Evolutionary conservation across 2,797 vertebrate species (phyloP).

Genomic region (Scolopax bukidnonensis): DNA sequence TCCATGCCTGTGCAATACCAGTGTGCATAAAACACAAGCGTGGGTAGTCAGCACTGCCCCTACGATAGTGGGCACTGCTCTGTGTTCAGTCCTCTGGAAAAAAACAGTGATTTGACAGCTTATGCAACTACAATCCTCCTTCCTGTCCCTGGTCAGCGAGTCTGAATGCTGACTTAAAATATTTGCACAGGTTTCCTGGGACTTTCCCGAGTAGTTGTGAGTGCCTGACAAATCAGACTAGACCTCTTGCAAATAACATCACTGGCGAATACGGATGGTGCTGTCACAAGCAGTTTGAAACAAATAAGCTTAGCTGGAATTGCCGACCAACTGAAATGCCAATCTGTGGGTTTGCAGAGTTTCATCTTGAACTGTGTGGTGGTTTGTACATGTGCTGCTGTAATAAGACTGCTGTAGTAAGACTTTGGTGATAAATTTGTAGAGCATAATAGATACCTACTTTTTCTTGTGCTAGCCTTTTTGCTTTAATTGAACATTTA

Average conservation of each 20-base stretch:
- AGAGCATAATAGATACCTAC: not conserved
- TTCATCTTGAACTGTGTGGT: not conserved
- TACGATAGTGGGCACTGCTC: not conserved
- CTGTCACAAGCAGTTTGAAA: conserved; percentile 6
- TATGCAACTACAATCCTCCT: not conserved
- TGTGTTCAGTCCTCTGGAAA: not conserved
- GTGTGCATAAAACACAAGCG: accelerated
- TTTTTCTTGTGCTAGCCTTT: not conserved
- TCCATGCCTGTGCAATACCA: not conserved
- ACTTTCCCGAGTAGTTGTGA: not conserved
- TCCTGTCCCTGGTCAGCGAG: not conserved
- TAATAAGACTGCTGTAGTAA: not conserved
- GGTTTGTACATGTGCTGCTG: not conserved
- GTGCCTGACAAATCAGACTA: not conserved
- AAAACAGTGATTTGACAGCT: not conserved
- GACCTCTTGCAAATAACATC: not conserved
- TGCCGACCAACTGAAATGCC: not conserved
- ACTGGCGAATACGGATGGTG: not conserved
- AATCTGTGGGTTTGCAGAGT: not conserved
- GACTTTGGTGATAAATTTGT: not conserved
- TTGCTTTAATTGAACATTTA: not conserved
- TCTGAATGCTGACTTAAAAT: not conserved
- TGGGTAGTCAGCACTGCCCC: accelerated
- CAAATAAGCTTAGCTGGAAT: not conserved
- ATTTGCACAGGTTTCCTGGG: not conserved